A percentile compares a stretch with the other conserved stretches of the same genome.
Evolutionary conservation across 1,140 invertebrate species (phyloP).

Genomic region (Temnothorax longispinosus): DNA sequence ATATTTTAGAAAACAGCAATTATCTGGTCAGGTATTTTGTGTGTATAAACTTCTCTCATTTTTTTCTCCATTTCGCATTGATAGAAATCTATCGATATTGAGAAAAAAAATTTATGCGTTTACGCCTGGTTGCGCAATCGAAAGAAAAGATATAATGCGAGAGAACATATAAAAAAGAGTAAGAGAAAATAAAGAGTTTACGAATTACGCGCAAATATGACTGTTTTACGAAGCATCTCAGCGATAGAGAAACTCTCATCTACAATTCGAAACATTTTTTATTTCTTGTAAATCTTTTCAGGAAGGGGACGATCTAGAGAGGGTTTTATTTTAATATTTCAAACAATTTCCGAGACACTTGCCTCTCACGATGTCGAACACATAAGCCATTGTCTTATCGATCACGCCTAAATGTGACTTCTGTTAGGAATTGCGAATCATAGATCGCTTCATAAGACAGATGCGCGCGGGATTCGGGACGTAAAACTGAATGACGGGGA

Average conservation of each 20-base stretch:
- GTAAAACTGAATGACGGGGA: slow-evolving; percentile 14
- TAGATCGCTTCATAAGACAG: slow-evolving; percentile 1
- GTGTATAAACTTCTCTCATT: slow-evolving; percentile 29
- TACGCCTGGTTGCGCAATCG: neutral
- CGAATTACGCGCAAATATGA: slow-evolving; percentile 1
- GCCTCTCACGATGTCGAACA: neutral
- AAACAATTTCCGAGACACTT: neutral
- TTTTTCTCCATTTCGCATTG: slow-evolving; percentile 46
- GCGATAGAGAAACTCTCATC: slow-evolving; percentile 32
- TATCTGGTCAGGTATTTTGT: neutral
- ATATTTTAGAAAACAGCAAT: neutral
- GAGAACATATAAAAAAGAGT: neutral
- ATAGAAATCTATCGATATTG: slow-evolving; percentile 53
- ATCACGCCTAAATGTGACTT: neutral
- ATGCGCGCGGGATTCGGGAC: neutral
- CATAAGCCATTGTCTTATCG: slow-evolving; percentile 3
- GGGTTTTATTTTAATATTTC: neutral
- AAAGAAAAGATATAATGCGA: neutral
- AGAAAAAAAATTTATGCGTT: slow-evolving; percentile 26
- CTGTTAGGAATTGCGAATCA: neutral
- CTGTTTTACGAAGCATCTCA: slow-evolving; percentile 9
- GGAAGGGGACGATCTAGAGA: neutral
- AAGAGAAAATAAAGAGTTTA: neutral
- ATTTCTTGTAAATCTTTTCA: slow-evolving; percentile 13
- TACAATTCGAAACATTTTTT: neutral